Conservation (phyloP, 2,888 invertebrate species). For the Scotopteryx bipunctaria region DNA sequence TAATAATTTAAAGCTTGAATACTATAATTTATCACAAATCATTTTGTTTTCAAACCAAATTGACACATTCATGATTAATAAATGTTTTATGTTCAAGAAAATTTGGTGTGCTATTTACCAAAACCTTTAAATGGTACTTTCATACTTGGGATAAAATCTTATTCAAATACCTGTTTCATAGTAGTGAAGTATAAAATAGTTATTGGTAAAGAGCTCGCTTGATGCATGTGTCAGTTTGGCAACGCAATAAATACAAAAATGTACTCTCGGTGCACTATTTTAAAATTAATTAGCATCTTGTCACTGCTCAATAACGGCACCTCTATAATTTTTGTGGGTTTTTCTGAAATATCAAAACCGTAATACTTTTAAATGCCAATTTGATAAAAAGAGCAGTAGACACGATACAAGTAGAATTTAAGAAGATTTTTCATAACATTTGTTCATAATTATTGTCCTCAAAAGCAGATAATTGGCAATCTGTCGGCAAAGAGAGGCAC, state of each 20-base stretch:
- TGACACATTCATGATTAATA: constrained; percentile 30
- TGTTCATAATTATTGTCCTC: too few relatives aligned
- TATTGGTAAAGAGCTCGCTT: constrained; percentile 12
- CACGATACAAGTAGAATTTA: constrained; percentile 23
- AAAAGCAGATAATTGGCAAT: too few relatives aligned
- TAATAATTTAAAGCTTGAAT: constrained; percentile 36
- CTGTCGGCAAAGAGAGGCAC: too few relatives aligned
- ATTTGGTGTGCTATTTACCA: too few relatives aligned
- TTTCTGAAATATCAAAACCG: constrained; percentile 56
- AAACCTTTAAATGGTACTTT: too few relatives aligned
- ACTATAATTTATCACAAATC: constrained; percentile 62
- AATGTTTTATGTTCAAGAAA: neutral
- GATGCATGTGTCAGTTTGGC: constrained; percentile 35
- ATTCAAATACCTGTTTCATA: too few relatives aligned
- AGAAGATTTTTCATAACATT: neutral
- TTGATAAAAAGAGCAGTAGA: constrained; percentile 5
- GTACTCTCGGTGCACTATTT: constrained; percentile 29
- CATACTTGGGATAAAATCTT: too few relatives aligned
- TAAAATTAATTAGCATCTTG: constrained; percentile 32
- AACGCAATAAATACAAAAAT: constrained; percentile 24
- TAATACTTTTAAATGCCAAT: constrained; percentile 31
- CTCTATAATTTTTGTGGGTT: constrained; percentile 53
- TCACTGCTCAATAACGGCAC: constrained; percentile 52
- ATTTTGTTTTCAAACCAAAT: constrained; percentile 54
- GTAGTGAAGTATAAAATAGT: too few relatives aligned